These are phyloP conservation scores for Brotula barbata DNA, from an alignment of 2,797 vertebrate species.

Conservation along the genomic window DNA sequence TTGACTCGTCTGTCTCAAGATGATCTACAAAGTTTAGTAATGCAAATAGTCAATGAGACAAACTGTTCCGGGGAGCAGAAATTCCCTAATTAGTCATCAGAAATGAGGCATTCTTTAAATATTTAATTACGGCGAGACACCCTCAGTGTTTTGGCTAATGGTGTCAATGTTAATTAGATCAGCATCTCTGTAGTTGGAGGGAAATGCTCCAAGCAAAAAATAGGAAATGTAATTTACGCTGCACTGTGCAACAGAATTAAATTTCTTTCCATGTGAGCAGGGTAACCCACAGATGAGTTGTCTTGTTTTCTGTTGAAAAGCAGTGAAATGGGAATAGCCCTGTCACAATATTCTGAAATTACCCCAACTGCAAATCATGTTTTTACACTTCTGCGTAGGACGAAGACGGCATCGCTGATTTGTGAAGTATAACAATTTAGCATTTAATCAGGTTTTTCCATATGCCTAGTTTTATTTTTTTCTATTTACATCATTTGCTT, in stretches of 20 bases:
- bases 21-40: not conserved
- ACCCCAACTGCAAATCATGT: too few species aligned
- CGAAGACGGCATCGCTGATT: not conserved
- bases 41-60: not conserved
- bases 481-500: too few species aligned
- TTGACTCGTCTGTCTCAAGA: not conserved
- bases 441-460: too few species aligned
- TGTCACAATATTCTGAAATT: too few species aligned
- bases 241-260: too few species aligned
- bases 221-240: not conserved
- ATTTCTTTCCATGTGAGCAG: not conserved
- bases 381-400: not conserved
- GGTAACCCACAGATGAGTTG: too few species aligned
- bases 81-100: constrained; percentile 8
- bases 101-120: not conserved
- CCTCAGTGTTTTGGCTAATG: not conserved
- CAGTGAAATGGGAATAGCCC: too few species aligned
- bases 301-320: too few species aligned
- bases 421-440: too few species aligned
- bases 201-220: not conserved
- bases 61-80: not conserved
- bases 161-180: constrained; percentile 5
- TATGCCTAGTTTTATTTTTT: too few species aligned
- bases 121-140: constrained; percentile 2
- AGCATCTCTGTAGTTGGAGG: not conserved